Evolutionary conservation across 2,797 vertebrate genomes (phyloP).

Genomic region (Anabas testudineus): DNA sequence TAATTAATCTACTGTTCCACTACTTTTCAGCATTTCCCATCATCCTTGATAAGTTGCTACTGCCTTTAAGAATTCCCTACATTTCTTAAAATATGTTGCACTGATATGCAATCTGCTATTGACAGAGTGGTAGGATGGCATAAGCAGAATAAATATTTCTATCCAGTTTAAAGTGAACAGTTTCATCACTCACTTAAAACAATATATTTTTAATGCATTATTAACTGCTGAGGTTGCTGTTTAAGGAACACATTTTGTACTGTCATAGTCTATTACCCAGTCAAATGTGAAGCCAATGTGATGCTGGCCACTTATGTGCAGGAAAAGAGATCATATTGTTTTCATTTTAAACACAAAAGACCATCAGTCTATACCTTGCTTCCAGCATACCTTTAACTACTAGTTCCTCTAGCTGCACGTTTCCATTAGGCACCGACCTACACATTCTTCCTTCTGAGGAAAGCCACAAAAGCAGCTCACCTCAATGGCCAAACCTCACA

Average conservation of each 20-base stretch:
- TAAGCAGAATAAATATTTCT: constrained; percentile 1
- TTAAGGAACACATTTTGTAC: constrained; percentile 9
- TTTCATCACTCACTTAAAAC: background rate
- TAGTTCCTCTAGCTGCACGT: constrained; percentile 60
- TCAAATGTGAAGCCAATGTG: constrained; percentile 16
- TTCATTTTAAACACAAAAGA: constrained; percentile 54
- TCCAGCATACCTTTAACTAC: constrained; percentile 46
- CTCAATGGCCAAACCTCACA: constrained; percentile 70
- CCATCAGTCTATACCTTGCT: constrained; percentile 59
- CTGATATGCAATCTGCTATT: background rate
- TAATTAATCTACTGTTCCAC: background rate
- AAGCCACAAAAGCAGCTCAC: constrained; percentile 69
- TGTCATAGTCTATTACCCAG: constrained; percentile 10
- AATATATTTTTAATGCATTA: background rate
- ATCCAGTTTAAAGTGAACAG: constrained; percentile 6
- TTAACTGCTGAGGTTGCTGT: background rate
- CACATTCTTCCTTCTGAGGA: constrained; percentile 62
- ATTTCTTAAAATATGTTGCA: constrained; percentile 26
- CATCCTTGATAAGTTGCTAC: background rate
- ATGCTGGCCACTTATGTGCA: constrained; percentile 32
- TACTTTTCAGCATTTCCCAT: background rate
- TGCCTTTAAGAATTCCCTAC: constrained; percentile 5
- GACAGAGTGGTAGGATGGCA: background rate
- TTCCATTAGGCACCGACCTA: constrained; percentile 68
- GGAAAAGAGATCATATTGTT: constrained; percentile 39